These are phyloP conservation scores for Arctia plantaginis DNA, from an alignment of 2,888 invertebrate species.

Conservation along the genomic window DNA sequence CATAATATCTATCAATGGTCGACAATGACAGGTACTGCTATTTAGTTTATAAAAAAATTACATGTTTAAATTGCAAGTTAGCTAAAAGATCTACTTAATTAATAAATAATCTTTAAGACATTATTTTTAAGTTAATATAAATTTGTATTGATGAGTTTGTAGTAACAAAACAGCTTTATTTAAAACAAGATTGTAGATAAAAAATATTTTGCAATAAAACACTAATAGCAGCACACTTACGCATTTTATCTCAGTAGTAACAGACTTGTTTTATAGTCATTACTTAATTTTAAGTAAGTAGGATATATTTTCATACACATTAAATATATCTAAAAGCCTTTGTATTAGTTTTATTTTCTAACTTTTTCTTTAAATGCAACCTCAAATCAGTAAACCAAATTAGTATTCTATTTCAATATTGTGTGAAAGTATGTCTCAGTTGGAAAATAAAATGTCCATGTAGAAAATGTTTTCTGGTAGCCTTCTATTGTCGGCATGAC, in stretches of 20 bases:
- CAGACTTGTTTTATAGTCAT: slow-evolving; percentile 63
- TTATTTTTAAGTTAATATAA: slow-evolving; percentile 52
- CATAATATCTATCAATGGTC: slow-evolving; percentile 28
- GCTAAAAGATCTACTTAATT: slow-evolving; percentile 29
- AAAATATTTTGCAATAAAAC: slow-evolving; percentile 45
- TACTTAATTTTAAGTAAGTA: slow-evolving; percentile 80
- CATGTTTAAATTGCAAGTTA: slow-evolving; percentile 49
- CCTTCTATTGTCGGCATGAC: too few species aligned
- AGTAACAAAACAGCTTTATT: slow-evolving; percentile 29
- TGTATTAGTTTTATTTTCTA: slow-evolving; percentile 40
- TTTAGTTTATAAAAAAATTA: slow-evolving; percentile 28
- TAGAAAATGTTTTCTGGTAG: neutral
- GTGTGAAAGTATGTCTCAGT: slow-evolving; percentile 12
- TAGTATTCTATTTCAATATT: neutral
- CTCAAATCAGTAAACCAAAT: neutral
- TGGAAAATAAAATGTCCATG: neutral
- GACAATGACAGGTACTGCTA: slow-evolving; percentile 27
- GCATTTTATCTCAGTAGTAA: slow-evolving; percentile 54
- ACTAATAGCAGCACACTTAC: slow-evolving; percentile 38
- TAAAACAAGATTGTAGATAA: slow-evolving; percentile 30
- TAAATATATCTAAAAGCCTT: slow-evolving; percentile 67
- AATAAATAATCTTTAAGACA: slow-evolving; percentile 38
- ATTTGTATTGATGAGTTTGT: slow-evolving; percentile 41
- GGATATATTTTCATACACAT: slow-evolving; percentile 82
- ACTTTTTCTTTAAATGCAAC: neutral